phyloP scores from a whole-genome alignment of 2,888 invertebrate species.

The Cerceris rybyensis region DNA sequence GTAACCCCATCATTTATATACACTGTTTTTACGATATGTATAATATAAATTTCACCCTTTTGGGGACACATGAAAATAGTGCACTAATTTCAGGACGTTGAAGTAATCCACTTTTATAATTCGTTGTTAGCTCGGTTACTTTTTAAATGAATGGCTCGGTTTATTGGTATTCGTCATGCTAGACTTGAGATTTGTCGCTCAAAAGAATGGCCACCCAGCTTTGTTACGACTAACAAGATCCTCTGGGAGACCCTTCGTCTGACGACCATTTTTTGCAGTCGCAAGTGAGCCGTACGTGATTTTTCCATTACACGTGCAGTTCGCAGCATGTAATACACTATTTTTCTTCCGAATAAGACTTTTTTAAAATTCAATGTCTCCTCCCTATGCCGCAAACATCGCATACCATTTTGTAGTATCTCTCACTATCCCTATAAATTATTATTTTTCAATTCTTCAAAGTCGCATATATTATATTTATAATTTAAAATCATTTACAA shows the following conservation, averaged over 20 bases:
- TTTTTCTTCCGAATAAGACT: too few species aligned
- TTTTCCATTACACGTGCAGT: slow-evolving; percentile 1
- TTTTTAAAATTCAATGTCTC: background rate
- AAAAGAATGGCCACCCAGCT: slow-evolving; percentile 35
- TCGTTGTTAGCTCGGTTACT: background rate
- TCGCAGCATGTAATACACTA: background rate
- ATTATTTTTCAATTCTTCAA: too few species aligned
- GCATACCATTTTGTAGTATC: background rate
- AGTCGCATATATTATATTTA: too few species aligned
- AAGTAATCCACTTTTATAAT: background rate
- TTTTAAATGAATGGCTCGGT: slow-evolving; percentile 19
- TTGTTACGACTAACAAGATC: slow-evolving; percentile 64
- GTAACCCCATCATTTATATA: too few species aligned
- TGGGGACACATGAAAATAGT: too few species aligned
- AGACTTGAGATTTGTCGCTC: slow-evolving; percentile 27
- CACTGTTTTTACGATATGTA: too few species aligned
- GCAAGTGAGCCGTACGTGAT: slow-evolving; percentile 17
- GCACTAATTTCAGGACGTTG: too few species aligned
- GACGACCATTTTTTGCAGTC: slow-evolving; percentile 16
- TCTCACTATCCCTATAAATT: too few species aligned
- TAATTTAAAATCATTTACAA: too few species aligned
- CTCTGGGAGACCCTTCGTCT: slow-evolving; percentile 39
- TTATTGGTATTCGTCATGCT: slow-evolving; percentile 27
- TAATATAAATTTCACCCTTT: too few species aligned
- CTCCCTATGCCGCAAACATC: background rate